Percentiles rank a stretch among this genome's conserved stretches.
These are phyloP conservation scores for Adelges cooleyi DNA, from an alignment of 1,140 invertebrate species.

Conservation along the genomic window DNA sequence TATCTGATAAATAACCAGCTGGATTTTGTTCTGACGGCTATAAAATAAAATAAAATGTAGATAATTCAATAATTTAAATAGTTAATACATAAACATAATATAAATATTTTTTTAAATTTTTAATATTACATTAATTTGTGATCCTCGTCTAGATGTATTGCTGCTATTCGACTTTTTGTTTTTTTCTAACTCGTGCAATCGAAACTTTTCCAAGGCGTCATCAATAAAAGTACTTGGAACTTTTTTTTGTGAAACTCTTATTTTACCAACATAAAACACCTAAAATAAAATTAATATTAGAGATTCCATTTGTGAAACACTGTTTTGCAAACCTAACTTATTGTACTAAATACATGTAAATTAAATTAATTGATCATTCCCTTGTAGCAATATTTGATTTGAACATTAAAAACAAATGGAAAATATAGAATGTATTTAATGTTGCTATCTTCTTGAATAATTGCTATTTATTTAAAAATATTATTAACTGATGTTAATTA, in stretches of 20 bases:
- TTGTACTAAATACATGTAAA: too few relatives aligned
- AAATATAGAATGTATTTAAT: too few relatives aligned
- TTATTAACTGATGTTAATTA: too few relatives aligned
- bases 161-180: conserved; percentile 41
- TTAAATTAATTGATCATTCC: too few relatives aligned
- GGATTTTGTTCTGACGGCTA: conserved; percentile 16
- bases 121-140: conserved; percentile 31
- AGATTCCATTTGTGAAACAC: too few relatives aligned
- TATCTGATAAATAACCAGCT: conserved; percentile 2
- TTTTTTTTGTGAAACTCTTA: conserved; percentile 69
- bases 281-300: conserved; percentile 43
- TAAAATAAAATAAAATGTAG: not conserved
- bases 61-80: not conserved
- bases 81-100: not conserved
- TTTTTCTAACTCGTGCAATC: conserved; percentile 61
- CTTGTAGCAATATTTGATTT: not conserved
- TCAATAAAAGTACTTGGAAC: conserved; percentile 81
- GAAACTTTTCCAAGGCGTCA: conserved; percentile 74
- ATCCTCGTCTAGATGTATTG: conserved; percentile 25
- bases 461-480: too few relatives aligned
- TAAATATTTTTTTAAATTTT: not conserved
- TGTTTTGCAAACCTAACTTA: too few relatives aligned
- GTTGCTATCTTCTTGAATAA: too few relatives aligned
- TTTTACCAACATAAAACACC: conserved; percentile 80
- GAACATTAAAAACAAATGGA: not conserved